Base-by-base conservation (phyloP, 2,888 invertebrate species). In the Deilephila porcellus region DNA sequence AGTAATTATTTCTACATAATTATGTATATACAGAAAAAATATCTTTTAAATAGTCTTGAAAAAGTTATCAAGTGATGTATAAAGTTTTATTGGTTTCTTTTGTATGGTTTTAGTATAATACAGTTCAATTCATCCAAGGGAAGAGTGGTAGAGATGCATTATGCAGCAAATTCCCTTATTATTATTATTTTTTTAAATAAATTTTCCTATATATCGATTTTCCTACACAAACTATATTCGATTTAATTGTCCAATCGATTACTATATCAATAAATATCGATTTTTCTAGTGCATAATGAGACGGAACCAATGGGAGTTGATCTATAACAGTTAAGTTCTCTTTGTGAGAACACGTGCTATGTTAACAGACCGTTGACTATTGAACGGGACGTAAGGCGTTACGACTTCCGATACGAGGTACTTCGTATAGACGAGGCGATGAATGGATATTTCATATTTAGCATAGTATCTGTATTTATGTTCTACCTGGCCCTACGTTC, bases 301-400 rank as follows among this genome's bases (percentile, higher is more conserved):
- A 11, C 4, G 56, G 72, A 74, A 73, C 78, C 80, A 83, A 84
- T 79, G 81, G 82, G 86, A 87, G 84, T 82, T 80, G 76, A 83
- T 78, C 85, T 77, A 79, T 80, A 75, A 88, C 88, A 86, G 88
- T 88, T 83, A 86, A 80, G 80, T 81, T 83, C 67, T 77, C 80
- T 84, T 89, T 86, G 85, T 85, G 73, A 77, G 82, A 83, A 86
- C 88, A 88, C 90, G 89, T 88, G 86, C 86, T 80, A 71, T 81
- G 80, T 80, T 81, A 80, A 83, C 82, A 81, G 83, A 84, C 82
- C 78, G 74, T 78, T 75, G 79, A 74, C 82, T 85, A 86, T 89
- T 89, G 83, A 86, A 83, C 82, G 72, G 80, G 77, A 83, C 80
- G 80, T 81, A 75, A 87, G 83, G 86, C 82, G 82, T 84, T 85